Base-by-base conservation (phyloP, 2,888 invertebrate species). In the Platerodrilus igneus region DNA sequence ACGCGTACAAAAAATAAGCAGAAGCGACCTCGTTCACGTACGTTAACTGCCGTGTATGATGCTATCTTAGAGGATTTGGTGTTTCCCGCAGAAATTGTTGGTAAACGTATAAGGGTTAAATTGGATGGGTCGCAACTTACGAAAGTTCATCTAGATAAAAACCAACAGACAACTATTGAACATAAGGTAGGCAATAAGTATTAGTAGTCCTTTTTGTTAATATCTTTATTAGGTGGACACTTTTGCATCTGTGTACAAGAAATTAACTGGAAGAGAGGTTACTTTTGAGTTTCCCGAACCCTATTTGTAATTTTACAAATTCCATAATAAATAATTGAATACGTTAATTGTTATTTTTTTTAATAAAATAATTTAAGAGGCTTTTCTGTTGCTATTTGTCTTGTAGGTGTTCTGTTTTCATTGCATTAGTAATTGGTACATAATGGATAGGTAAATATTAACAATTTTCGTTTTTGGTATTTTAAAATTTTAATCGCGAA, bases 201-300 rank as follows among this genome's bases (percentile, higher is more conserved):
- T 16, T 27, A 16, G 35, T 41, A 41, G 28, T 34, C 30, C 29
- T 5, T 26, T 9, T 37, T 26, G 14, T 45, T 16, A 5, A n/a
- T 29, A 51, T 55, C 52, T 67, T 68, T 78, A 77, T 26, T 76
- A 95, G 95, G 86, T 94, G 62, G 96, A 96, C 67, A 97, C 97
- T 50, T 99, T 97, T 75, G 86, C 91, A 61, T 87, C 94, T 50
- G 94, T 99, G 53, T 99, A 99, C 82, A 97, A 97, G 79, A 95
- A 95, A 74, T 76, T 99, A 60, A 99, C 97, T 59, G 97, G 97
- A 58, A 91, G 97, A 68, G 95, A 97, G 74, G 97, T 99, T 42
- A 89, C 85, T 56, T 99, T 99, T 71, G 97, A 99, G 78, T 99
- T 99, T 77, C 96, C 96, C 50, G 97, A 99, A 77, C 90, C 93